Conservation (phyloP, 2,113 vertebrate species). For the Varanus salvator region DNA sequence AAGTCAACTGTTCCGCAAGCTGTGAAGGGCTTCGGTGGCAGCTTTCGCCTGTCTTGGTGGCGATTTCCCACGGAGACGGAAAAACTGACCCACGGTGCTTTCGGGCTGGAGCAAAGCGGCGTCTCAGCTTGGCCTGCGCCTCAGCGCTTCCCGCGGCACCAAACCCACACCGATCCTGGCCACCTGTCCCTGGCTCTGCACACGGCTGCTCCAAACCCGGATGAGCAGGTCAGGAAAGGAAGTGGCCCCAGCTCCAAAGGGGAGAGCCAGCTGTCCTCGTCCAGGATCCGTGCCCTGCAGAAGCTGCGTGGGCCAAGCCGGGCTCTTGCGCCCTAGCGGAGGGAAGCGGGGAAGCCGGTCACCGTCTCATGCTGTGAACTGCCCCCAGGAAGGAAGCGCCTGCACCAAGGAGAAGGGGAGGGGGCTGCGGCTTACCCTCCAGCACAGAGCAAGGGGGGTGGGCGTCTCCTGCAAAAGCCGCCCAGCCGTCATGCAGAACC, state of each 20-base stretch:
- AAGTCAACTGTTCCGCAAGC: neutral
- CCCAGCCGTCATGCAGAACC: slow-evolving; percentile 58
- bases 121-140: too few relatives aligned
- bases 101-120: too few relatives aligned
- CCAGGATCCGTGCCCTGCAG: slow-evolving; percentile 7
- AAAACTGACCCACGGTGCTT: neutral
- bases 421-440: neutral
- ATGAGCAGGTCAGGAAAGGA: too few relatives aligned
- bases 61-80: neutral
- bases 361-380: accelerated
- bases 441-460: neutral
- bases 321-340: too few relatives aligned
- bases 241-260: too few relatives aligned
- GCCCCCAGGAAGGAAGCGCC: slow-evolving; percentile 6
- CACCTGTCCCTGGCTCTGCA: neutral
- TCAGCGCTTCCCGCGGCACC: too few relatives aligned
- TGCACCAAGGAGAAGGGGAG: neutral
- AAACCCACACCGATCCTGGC: neutral
- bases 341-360: too few relatives aligned
- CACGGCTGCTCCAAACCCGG: neutral
- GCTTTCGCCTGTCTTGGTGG: neutral
- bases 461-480: slow-evolving; percentile 8
- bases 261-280: too few relatives aligned
- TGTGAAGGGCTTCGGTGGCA: neutral
- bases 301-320: neutral